Percentiles rank a stretch among this genome's conserved stretches.
These are phyloP conservation scores for Cossypha caffra DNA, from an alignment of 2,797 vertebrate species.

Conservation along the genomic window DNA sequence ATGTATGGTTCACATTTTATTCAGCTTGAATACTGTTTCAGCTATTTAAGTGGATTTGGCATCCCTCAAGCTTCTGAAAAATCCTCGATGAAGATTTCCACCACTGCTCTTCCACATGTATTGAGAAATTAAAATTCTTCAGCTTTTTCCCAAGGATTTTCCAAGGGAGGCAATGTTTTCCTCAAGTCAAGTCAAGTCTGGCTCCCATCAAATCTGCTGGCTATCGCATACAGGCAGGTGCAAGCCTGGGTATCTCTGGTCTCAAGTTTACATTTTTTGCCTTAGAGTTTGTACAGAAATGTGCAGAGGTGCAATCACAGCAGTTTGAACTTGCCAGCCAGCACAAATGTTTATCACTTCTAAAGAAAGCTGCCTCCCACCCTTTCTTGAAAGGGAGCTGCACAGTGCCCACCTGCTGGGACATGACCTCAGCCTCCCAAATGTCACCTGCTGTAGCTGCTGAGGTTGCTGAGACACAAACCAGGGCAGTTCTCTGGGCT, in stretches of 20 bases:
- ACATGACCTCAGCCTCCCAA: not conserved
- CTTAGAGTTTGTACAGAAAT: not conserved
- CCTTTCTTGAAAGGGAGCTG: not conserved
- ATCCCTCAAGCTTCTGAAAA: not conserved
- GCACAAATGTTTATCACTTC: not conserved
- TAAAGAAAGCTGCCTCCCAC: not conserved
- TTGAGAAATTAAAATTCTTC: not conserved
- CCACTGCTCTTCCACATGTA: not conserved
- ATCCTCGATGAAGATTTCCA: not conserved
- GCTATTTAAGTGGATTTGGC: not conserved
- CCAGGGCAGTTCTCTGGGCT: not conserved
- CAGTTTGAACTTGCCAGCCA: not conserved
- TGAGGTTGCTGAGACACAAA: not conserved
- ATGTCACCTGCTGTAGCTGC: not conserved
- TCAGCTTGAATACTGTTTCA: not conserved
- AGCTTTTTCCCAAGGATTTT: not conserved
- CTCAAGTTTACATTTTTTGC: not conserved
- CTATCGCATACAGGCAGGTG: rapidly evolving
- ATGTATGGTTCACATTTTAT: not conserved
- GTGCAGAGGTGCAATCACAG: not conserved
- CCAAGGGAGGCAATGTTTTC: not conserved
- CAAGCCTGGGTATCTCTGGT: not conserved
- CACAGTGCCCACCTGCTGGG: not conserved
- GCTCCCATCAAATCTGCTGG: not conserved
- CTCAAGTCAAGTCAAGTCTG: not conserved